Base-by-base conservation (phyloP, 2,113 vertebrate species). In the Tachysurus fulvidraco region DNA sequence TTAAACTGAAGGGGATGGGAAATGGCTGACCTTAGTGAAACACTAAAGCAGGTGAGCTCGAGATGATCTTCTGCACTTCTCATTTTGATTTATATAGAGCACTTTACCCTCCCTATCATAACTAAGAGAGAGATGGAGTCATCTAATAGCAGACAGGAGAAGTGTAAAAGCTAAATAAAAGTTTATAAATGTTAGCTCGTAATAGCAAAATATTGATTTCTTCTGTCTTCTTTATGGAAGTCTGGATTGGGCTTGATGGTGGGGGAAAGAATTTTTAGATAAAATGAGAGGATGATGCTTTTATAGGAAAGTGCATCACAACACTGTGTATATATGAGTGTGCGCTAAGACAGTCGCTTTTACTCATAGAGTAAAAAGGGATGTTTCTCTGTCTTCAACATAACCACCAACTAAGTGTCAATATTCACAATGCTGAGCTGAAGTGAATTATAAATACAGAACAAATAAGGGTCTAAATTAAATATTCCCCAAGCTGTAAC, bases 171-270 rank as follows among this genome's bases (percentile, higher is more conserved):
- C 86, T 86, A 86, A 88, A 88, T 89, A 89, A 88, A 89, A 88
- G 83, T 89, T 89, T 89, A 83, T 88, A 88, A 89, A 89, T 85
- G 84, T 89, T 89, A 82, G 86, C 84, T 85, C 30, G 41, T 89
- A 87, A 89, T 89, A 87, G 88, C 81, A 85, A 89, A 83, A 84
- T 89, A 89, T 89, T 88, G 88, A 89, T 89, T 88, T 89, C 64
- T 85, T 78, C 85, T 85, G 83, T 89, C 85, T 88, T 87, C 88
- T 87, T 89, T 87, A 89, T 89, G 88, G 88, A 85, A 80, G 82
- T 87, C 83, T 64, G 79, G 85, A 82, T 84, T 79, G 88, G 52
- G 65, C 79, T 83, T 85, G 83, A 85, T 88, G 86, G 80, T 83
- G 14, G 83, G 65, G 60, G 78, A 81, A 83, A 83, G 78, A 87